Evolutionary conservation across 1,140 invertebrate genomes (phyloP).

Genomic region (Cotesia vestalis): DNA sequence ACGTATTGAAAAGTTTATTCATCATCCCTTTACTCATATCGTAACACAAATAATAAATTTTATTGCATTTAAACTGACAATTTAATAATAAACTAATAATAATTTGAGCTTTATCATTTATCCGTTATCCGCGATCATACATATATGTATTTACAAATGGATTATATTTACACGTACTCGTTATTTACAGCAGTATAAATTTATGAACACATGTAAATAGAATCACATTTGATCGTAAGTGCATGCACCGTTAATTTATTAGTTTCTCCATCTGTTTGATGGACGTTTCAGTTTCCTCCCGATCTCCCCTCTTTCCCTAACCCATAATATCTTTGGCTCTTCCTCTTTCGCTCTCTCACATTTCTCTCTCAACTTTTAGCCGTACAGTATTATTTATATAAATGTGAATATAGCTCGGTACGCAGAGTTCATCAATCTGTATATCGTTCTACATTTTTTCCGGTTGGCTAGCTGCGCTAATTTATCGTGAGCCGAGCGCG

Average conservation of each 20-base stretch:
- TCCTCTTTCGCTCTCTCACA: too few relatives aligned
- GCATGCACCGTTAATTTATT: conserved; percentile 50
- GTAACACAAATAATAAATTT: too few relatives aligned
- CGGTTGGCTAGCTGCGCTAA: conserved; percentile 32
- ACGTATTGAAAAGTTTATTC: too few relatives aligned
- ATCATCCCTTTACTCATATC: too few relatives aligned
- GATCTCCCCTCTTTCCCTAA: too few relatives aligned
- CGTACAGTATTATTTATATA: too few relatives aligned
- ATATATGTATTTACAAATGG: too few relatives aligned
- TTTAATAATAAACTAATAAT: background rate
- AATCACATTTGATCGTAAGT: conserved; percentile 41
- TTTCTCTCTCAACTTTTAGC: too few relatives aligned
- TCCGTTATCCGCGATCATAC: too few relatives aligned
- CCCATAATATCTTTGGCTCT: too few relatives aligned
- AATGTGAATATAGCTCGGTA: background rate
- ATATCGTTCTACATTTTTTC: conserved; percentile 16
- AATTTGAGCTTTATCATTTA: too few relatives aligned
- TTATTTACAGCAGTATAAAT: conserved; percentile 4
- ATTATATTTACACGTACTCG: background rate
- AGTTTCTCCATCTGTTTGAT: conserved; percentile 41
- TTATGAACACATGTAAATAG: conserved; percentile 39
- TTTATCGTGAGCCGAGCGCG: conserved; percentile 23
- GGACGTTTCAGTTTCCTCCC: background rate
- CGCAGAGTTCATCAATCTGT: conserved; percentile 14
- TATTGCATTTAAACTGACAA: background rate